Base-by-base conservation (phyloP, 2,797 vertebrate species). In the Xiphophorus birchmanni region DNA sequence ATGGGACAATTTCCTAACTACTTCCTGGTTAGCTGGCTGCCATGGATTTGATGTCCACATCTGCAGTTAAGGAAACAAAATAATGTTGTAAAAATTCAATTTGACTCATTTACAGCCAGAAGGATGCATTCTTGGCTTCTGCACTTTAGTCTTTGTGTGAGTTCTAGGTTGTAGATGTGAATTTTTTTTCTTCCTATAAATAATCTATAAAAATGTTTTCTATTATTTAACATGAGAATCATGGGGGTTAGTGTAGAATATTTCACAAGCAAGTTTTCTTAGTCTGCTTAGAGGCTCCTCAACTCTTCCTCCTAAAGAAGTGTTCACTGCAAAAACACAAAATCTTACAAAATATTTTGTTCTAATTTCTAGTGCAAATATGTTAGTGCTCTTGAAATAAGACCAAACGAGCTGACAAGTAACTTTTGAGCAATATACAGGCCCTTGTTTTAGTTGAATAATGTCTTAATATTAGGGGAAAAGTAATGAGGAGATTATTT, bases 111-210 rank as follows among this genome's bases (percentile, higher is more conserved):
- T 88, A 76, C 83, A 83, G 85, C 89, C 90, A 89, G 85, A 84
- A 87, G 87, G 78, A 50, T 1, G 44, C 86, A 87, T 90, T 87
- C 87, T 81, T 77, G 90, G 91, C 90, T 93, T 77, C 80, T 88
- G 93, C 95, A 96, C 95, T 96, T 96, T 95, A 94, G 86, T 95
- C 89, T 94, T 91, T 94, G 91, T 94, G 89, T 94, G 93, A 93
- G 83, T 92, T 95, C 82, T 88, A 94, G 93, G 81, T 92, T 93
- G 90, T 93, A 86, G 89, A 93, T 81, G 80, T 93, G 92, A 86
- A 86, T 77, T 79, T 85, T 92, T 84, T 92, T 79, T 72, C 26
- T 86, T 91, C 83, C 77, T 82, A 86, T 86, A 86, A 87, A 90
- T 78, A 84, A 85, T 79, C 75, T 92, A 83, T 74, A 90, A 44